These are phyloP conservation scores for Zaprionus bogoriensis DNA, from an alignment of 2,888 invertebrate genomes.

Conservation along the genomic window DNA sequence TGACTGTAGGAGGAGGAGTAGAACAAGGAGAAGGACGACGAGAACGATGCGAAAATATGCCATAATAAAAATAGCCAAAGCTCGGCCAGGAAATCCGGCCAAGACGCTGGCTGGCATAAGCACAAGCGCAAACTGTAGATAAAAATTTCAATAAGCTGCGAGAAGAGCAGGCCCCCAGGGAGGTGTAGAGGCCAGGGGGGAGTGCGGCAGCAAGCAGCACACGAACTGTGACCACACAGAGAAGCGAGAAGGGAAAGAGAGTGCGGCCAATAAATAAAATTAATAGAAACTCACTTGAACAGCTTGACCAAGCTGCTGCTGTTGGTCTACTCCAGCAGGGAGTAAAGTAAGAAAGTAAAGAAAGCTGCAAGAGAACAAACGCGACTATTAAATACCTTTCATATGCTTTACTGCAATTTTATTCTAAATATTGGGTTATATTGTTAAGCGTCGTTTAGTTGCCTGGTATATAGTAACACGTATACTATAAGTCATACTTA, in stretches of 20 bases:
- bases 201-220: constrained; percentile 28
- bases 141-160: constrained; percentile 73
- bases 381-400: too few relatives aligned
- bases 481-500: too few relatives aligned
- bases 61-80: constrained; percentile 60
- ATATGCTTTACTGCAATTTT: too few relatives aligned
- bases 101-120: constrained; percentile 46
- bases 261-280: constrained; percentile 75
- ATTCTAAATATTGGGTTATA: too few relatives aligned
- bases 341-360: too few relatives aligned
- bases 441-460: too few relatives aligned
- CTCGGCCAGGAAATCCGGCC: constrained; percentile 31
- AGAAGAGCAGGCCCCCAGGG: constrained; percentile 18
- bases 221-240: constrained; percentile 57
- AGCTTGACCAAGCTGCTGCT: constrained; percentile 49
- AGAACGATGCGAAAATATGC: constrained; percentile 38
- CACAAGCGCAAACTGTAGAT: constrained; percentile 68
- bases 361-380: too few relatives aligned
- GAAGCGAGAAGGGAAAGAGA: background rate
- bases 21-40: too few relatives aligned
- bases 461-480: too few relatives aligned
- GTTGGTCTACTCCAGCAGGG: constrained; percentile 12
- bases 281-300: constrained; percentile 71
- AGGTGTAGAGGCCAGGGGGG: background rate
- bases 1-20: background rate